Conservation (phyloP, 2,888 invertebrate genomes). For the Pristionchus mayeri region DNA sequence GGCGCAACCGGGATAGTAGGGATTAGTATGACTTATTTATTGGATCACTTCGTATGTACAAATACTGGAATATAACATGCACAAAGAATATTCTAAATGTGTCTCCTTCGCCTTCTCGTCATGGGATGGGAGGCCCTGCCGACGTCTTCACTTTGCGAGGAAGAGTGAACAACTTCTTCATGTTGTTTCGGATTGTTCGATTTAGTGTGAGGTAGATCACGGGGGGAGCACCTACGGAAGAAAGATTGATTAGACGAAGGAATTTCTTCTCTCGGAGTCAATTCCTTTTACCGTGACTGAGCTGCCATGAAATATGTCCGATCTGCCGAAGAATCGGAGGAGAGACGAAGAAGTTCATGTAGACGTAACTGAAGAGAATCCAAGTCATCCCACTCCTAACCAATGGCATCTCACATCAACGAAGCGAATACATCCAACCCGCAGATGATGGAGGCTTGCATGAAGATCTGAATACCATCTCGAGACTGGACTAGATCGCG, state of each 20-base stretch:
- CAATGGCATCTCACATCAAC: neutral
- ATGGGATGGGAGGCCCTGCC: neutral
- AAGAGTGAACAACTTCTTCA: constrained; percentile 17
- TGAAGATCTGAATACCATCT: constrained; percentile 19
- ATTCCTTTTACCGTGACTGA: constrained; percentile 21
- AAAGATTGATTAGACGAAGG: neutral
- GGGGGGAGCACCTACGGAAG: constrained; percentile 30
- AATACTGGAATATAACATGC: no score
- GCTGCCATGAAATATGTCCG: constrained; percentile 39
- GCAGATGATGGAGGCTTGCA: constrained; percentile 39
- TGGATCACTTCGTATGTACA: neutral
- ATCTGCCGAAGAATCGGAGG: neutral
- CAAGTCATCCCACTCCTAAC: no score
- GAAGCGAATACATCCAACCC: neutral
- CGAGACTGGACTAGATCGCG: no score
- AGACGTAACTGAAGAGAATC: constrained; percentile 40
- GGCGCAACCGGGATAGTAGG: no score
- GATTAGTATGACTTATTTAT: neutral
- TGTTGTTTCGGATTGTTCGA: neutral
- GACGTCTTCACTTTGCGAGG: neutral
- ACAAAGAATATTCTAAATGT: neutral
- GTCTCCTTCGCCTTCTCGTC: neutral
- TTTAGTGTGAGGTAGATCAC: constrained; percentile 32
- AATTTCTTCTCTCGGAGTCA: no score
- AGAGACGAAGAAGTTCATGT: constrained; percentile 45